phyloP scores from a whole-genome alignment of 1,140 invertebrate genomes.

The Venturia canescens region DNA sequence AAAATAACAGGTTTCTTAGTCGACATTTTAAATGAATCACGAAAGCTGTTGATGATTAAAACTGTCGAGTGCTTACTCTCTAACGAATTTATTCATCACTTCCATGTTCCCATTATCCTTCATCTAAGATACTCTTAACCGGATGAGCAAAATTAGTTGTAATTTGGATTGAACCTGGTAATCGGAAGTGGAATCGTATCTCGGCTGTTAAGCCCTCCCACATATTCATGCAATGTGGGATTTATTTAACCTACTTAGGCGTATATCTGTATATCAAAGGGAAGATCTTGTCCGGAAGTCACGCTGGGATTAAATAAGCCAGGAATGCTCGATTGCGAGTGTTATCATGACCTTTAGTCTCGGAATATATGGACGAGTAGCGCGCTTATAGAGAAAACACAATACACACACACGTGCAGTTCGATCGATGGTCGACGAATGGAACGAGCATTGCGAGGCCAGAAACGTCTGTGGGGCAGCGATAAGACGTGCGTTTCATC shows the following conservation, averaged over 20 bases:
- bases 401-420: neutral
- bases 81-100: neutral
- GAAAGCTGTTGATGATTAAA: neutral
- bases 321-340: conserved; percentile 29
- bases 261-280: neutral
- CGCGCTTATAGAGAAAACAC: neutral
- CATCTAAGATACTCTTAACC: neutral
- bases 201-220: neutral
- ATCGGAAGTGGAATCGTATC: conserved; percentile 15
- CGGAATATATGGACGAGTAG: neutral
- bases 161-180: neutral
- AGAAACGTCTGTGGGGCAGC: conserved; percentile 1
- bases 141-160: neutral
- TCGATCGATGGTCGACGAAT: conserved; percentile 11
- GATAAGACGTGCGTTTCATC: conserved; percentile 38
- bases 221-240: neutral
- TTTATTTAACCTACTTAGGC: conserved; percentile 8
- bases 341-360: conserved; percentile 17
- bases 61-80: neutral
- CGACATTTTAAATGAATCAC: neutral
- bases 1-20: neutral
- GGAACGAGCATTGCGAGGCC: conserved; percentile 2
- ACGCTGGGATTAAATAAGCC: neutral
- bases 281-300: conserved; percentile 15
- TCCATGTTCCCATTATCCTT: neutral